Evolutionary conservation across 2,797 vertebrate species (phyloP).

Genomic region (Sebastes trivittatus): DNA sequence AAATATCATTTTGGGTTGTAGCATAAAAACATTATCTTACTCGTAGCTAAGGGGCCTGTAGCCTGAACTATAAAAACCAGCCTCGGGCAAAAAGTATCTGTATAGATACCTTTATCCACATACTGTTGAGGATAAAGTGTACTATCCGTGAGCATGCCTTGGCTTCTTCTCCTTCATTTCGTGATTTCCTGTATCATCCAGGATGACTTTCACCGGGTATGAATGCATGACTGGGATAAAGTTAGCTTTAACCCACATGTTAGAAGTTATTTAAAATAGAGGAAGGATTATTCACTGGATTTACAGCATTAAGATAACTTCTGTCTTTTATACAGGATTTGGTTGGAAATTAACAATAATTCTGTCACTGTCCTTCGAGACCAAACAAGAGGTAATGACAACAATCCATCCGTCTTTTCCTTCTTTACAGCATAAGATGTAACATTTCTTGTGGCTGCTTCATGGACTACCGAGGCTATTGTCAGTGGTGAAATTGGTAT

Average conservation of each 20-base stretch:
- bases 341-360: conserved; percentile 1
- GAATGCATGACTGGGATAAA: not conserved
- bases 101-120: not conserved
- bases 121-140: not conserved
- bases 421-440: not conserved
- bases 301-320: not conserved
- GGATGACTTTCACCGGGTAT: not conserved
- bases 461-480: conserved; percentile 20
- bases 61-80: not conserved
- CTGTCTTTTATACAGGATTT: not conserved
- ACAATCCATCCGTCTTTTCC: not conserved
- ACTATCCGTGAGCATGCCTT: not conserved
- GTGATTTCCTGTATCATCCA: not conserved
- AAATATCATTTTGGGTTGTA: not conserved
- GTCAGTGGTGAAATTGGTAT: conserved; percentile 29
- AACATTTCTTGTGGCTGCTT: conserved; percentile 18
- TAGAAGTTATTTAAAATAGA: not conserved
- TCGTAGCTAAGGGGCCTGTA: not conserved
- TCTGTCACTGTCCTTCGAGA: conserved; percentile 5
- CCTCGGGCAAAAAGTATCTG: not conserved
- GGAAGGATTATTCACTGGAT: conserved; percentile 2
- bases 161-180: not conserved
- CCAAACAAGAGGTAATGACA: conserved; percentile 4
- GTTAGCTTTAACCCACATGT: not conserved
- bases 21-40: not conserved